A percentile compares a stretch with the other conserved stretches of the same genome.
These are phyloP conservation scores for Adoxophyes honmai DNA, from an alignment of 1,140 invertebrate species.

Conservation along the genomic window DNA sequence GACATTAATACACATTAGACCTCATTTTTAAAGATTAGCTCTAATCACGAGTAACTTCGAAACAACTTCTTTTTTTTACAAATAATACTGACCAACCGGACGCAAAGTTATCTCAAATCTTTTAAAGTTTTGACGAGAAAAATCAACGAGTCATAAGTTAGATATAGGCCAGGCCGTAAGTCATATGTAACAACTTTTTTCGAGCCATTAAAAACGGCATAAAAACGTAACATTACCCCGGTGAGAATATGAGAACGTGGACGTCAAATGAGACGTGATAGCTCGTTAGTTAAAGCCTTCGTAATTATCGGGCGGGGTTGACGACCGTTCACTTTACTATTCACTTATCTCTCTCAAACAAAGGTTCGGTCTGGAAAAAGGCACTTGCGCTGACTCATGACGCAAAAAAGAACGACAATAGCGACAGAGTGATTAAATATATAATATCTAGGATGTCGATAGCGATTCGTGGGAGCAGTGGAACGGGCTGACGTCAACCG, in stretches of 20 bases:
- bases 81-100: not conserved
- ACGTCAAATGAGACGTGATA: conserved; percentile 27
- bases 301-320: conserved; percentile 56
- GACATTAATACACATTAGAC: conserved; percentile 18
- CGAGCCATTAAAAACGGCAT: not conserved
- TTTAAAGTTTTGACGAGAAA: too few relatives aligned
- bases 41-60: conserved; percentile 4
- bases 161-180: too few relatives aligned
- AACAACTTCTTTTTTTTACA: conserved; percentile 18
- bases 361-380: conserved; percentile 45
- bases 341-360: conserved; percentile 68
- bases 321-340: conserved; percentile 53
- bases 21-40: conserved; percentile 14
- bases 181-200: too few relatives aligned
- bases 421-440: conserved; percentile 38
- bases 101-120: too few relatives aligned
- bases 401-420: conserved; percentile 31
- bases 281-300: conserved; percentile 49
- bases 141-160: too few relatives aligned
- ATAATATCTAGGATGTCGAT: conserved; percentile 2
- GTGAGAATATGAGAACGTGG: conserved; percentile 10
- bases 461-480: conserved; percentile 4
- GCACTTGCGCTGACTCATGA: conserved; percentile 54
- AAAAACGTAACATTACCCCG: conserved; percentile 4
- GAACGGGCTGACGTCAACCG: conserved; percentile 9